These are phyloP conservation scores for Bombus consobrinus DNA, from an alignment of 1,140 invertebrate genomes.

Conservation along the genomic window DNA sequence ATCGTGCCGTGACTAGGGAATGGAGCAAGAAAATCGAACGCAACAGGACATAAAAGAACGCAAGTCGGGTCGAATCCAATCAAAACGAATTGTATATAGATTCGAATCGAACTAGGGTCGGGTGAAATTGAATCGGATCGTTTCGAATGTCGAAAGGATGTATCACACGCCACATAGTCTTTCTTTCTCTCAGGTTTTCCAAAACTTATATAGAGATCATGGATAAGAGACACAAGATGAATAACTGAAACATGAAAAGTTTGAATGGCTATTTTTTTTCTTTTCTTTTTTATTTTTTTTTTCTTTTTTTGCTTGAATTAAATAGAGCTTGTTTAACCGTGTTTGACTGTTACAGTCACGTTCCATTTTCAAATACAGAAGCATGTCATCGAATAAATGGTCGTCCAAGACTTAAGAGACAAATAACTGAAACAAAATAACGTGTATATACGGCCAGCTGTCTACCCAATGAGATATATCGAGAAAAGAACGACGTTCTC, in stretches of 20 bases:
- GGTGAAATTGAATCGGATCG: not conserved
- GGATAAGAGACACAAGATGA: not conserved
- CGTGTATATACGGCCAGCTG: conserved; percentile 53
- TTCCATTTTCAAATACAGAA: conserved; percentile 45
- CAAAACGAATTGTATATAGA: no score
- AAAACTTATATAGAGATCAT: not conserved
- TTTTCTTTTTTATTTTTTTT: not conserved
- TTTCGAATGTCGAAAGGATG: not conserved
- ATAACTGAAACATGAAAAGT: not conserved
- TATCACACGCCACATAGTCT: not conserved
- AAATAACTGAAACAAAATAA: not conserved
- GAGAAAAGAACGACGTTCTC: conserved; percentile 8
- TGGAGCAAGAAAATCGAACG: conserved; percentile 13
- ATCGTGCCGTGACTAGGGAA: conserved; percentile 30
- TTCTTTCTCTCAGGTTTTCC: not conserved
- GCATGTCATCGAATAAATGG: not conserved
- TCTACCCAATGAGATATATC: conserved; percentile 29
- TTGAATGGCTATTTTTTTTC: not conserved
- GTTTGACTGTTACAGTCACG: not conserved
- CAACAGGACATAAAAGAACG: not conserved
- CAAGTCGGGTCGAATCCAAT: not conserved
- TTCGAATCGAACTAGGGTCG: not conserved
- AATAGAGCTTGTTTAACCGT: not conserved
- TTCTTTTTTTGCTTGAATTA: not conserved
- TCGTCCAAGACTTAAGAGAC: conserved; percentile 25